Evolutionary conservation across 2,113 vertebrate genomes (phyloP), one percentile per base, ranked within the genome.

Genomic region (Hydrolagus affinis): DNA sequence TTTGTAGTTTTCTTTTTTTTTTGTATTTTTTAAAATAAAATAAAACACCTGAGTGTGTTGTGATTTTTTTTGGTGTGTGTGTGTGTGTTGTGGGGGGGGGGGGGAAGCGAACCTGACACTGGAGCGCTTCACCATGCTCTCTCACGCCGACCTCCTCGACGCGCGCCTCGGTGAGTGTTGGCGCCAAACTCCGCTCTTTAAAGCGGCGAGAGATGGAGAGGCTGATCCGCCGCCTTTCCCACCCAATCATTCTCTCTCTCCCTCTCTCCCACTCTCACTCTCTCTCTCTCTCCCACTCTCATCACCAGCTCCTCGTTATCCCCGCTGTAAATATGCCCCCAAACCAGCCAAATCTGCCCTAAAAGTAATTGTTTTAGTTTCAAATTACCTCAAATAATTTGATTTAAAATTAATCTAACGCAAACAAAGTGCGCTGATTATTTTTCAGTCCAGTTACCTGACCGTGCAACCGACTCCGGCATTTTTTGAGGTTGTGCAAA

Each of bases 41-140:
- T 6, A 83, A 60, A 60, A 66, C 78, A 64, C 77, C 77, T 57
- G 77, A 95, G 93, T 94, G 95, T 93, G 93, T 95, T 96, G 94
- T 95, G 92, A 95, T 91, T n/a, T n/a, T 90, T 91, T 89, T 96
- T 94, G 93, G 94, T n/a, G n/a, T n/a, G n/a, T n/a, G n/a, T n/a
- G n/a, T n/a, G n/a, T n/a, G n/a, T n/a, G n/a, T n/a, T n/a, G n/a
- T n/a, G n/a, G n/a, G n/a, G n/a, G n/a, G n/a, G n/a, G n/a, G n/a
- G n/a, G n/a, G n/a, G n/a, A n/a, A 93, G 90, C 94, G 90, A 91
- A 89, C 94, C 95, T 96, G 95, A 88, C 95, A 95, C 96, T 97
- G 96, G 96, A 98, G 95, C 96, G 96, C 94, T 97, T 96, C 95
- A 94, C 95, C 86, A 99, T 99, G 97, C 95, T n/a, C n/a, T n/a